These are phyloP conservation scores for Smithornis capensis DNA, from an alignment of 2,113 vertebrate species.

Conservation along the genomic window DNA sequence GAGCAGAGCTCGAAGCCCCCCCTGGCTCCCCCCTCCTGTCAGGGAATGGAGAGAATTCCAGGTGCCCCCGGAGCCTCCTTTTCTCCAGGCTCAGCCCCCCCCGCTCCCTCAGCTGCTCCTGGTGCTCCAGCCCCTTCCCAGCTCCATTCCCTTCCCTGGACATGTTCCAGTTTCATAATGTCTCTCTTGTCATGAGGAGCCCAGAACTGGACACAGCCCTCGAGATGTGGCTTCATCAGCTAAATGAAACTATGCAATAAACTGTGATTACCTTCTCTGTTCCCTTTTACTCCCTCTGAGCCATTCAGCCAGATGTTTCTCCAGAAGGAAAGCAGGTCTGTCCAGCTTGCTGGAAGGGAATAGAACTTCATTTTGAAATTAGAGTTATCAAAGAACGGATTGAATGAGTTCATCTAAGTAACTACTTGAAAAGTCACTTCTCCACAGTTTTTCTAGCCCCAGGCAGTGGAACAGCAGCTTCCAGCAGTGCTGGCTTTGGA, in stretches of 20 bases:
- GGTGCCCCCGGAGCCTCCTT: background rate
- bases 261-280: background rate
- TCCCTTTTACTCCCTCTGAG: background rate
- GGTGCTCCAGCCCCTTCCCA: background rate
- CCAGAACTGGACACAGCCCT: background rate
- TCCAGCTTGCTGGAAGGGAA: background rate
- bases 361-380: background rate
- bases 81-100: background rate
- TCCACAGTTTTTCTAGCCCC: background rate
- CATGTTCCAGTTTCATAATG: background rate
- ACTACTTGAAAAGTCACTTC: background rate
- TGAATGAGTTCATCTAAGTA: background rate
- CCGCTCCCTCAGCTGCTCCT: background rate
- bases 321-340: background rate
- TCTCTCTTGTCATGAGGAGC: background rate
- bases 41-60: background rate
- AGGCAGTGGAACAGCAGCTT: background rate
- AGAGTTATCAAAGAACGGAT: background rate
- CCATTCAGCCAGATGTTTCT: background rate
- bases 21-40: background rate
- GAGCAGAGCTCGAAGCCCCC: background rate
- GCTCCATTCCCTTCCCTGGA: background rate
- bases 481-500: background rate
- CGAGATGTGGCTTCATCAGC: background rate
- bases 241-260: background rate